These are phyloP conservation scores for Oppia nitens DNA, from an alignment of 1,140 invertebrate genomes.

Conservation along the genomic window DNA sequence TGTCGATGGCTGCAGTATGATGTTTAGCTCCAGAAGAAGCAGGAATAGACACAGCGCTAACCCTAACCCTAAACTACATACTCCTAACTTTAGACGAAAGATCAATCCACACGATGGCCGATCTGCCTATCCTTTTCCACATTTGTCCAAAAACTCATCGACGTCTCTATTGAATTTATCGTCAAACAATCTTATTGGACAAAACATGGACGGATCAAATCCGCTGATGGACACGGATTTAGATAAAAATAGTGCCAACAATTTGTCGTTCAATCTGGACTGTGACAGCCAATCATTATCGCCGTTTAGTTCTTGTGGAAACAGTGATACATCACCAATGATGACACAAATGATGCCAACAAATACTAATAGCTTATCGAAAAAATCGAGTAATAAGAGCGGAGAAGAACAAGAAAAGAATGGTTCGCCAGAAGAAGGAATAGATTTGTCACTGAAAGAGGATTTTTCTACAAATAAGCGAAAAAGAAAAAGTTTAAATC, in stretches of 20 bases:
- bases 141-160: slow-evolving; percentile 36
- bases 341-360: background rate
- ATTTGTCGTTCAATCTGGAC: background rate
- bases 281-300: background rate
- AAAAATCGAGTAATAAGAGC: background rate
- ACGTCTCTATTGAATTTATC: background rate
- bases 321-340: background rate
- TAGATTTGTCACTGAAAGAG: slow-evolving; percentile 16
- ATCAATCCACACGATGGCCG: slow-evolving; percentile 81
- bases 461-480: slow-evolving; percentile 15
- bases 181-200: background rate
- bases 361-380: background rate
- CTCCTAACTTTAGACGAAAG: slow-evolving; percentile 73
- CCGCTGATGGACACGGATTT: background rate
- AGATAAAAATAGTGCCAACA: background rate
- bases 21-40: slow-evolving; percentile 91
- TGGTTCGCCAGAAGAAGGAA: slow-evolving; percentile 10
- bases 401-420: background rate
- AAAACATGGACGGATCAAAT: background rate
- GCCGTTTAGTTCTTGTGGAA: background rate
- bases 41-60: slow-evolving; percentile 93
- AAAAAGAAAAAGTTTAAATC: slow-evolving; percentile 80
- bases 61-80: slow-evolving; percentile 95
- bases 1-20: slow-evolving; percentile 96
- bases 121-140: slow-evolving; percentile 61